Evolutionary conservation across 2,113 vertebrate species (phyloP).

Genomic region (Oriolus oriolus): DNA sequence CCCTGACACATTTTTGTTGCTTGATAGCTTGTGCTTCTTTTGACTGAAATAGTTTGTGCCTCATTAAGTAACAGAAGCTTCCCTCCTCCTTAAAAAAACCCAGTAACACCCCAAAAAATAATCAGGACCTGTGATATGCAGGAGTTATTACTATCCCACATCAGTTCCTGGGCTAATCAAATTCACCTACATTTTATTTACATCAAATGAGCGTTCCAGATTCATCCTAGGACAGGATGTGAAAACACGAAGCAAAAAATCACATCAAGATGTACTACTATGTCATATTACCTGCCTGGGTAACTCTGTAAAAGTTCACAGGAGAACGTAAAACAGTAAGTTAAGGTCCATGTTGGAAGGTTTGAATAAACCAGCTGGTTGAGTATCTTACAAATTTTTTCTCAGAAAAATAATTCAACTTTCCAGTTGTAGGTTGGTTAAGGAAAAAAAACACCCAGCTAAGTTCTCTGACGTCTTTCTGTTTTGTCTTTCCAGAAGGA

Average conservation of each 20-base stretch:
- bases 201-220: not conserved
- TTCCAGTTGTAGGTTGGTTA: not conserved
- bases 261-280: not conserved
- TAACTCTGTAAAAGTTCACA: not conserved
- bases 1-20: not conserved
- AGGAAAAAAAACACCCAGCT: not conserved
- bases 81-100: not conserved
- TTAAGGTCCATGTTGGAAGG: not conserved
- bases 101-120: not conserved
- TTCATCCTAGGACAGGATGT: not conserved
- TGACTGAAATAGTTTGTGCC: not conserved
- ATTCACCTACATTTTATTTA: not conserved
- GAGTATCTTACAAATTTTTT: not conserved
- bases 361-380: not conserved
- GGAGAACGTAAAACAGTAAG: not conserved
- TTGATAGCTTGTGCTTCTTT: not conserved
- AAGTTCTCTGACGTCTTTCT: not conserved
- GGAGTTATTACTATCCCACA: not conserved
- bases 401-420: not conserved
- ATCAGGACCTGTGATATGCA: not conserved
- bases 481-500: not conserved
- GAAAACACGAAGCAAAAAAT: not conserved
- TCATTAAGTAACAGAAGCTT: not conserved
- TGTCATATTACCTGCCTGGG: not conserved
- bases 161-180: not conserved